Evolutionary conservation across 1,140 invertebrate species (phyloP), one percentile per base, ranked within the genome.

Genomic region (Melitaea cinxia): DNA sequence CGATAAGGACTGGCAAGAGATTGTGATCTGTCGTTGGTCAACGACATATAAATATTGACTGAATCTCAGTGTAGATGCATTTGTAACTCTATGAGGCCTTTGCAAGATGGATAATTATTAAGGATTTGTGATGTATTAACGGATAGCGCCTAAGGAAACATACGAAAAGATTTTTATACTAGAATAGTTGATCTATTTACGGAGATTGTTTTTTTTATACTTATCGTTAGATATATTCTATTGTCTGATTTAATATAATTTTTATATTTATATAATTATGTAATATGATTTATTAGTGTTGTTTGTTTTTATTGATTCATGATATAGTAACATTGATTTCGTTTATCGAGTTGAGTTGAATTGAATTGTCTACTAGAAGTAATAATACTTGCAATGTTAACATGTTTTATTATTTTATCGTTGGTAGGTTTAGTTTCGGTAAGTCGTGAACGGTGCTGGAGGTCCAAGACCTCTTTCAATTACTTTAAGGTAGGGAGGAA

Each of bases 141-240:
- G 91, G 91, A 91, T 92, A 92, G 91, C 91, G 86, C 88, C 91
- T 91, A 91, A 92, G 90, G 81, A 91, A 89, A 91, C 88, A 91
- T 91, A 91, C 87, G 89, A 91, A 91, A 91, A 92, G 87, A 88
- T 91, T 92, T 92, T 91, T 92, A 92, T 91, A 92, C 89, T 91
- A 91, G 85, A 89, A 78, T 88, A 92, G 88, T 89, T 85, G 84
- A 91, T 89, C 89, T 91, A 91, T 92, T 91, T 92, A 92, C 89
- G 89, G 89, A 91, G 89, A 91, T 92, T 91, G 90, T 92, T 92
- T 91, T 91, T 64, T 91, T 91, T 91, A 91, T 91, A 91, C 86
- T 92, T n/a, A n/a, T n/a, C n/a, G n/a, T n/a, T 91, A 91, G 87
- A 92, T 90, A 91, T 91, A 91, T 91, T 89, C 83, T 92, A 92